phyloP scores from a whole-genome alignment of 2,888 invertebrate genomes.

The Xestoiulus laeticollis region DNA sequence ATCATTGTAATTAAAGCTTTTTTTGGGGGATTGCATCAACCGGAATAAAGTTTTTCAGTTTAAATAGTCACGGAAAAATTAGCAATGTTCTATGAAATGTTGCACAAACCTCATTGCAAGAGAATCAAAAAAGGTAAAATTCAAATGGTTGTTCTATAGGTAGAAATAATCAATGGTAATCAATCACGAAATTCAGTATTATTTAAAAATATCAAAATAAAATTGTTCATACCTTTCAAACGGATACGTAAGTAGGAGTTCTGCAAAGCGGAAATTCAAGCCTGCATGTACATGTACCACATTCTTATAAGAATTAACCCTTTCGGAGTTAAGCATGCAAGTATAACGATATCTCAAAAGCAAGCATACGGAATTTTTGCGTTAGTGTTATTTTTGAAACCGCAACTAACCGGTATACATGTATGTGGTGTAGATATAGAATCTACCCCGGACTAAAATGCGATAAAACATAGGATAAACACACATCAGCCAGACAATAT shows the following conservation, averaged over 20 bases:
- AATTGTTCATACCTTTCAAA: background rate
- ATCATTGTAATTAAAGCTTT: no score
- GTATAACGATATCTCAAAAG: background rate
- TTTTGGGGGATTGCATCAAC: no score
- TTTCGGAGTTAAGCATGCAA: background rate
- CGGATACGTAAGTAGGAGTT: background rate
- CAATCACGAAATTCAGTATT: no score
- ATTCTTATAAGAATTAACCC: background rate
- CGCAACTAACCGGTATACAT: constrained; percentile 17
- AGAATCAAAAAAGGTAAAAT: no score
- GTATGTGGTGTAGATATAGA: background rate
- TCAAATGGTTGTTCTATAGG: no score
- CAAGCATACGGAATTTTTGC: background rate
- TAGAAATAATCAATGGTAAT: no score
- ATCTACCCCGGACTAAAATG: constrained; percentile 6
- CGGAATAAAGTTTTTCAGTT: no score
- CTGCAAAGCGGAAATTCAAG: background rate
- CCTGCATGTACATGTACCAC: no score
- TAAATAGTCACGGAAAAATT: no score
- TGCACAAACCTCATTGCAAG: no score
- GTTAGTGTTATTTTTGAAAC: background rate
- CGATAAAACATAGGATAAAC: constrained; percentile 21
- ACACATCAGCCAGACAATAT: background rate
- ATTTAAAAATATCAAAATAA: no score
- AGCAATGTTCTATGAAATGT: no score